Base-by-base conservation (phyloP, 2,797 vertebrate genomes). In the Labroides dimidiatus region DNA sequence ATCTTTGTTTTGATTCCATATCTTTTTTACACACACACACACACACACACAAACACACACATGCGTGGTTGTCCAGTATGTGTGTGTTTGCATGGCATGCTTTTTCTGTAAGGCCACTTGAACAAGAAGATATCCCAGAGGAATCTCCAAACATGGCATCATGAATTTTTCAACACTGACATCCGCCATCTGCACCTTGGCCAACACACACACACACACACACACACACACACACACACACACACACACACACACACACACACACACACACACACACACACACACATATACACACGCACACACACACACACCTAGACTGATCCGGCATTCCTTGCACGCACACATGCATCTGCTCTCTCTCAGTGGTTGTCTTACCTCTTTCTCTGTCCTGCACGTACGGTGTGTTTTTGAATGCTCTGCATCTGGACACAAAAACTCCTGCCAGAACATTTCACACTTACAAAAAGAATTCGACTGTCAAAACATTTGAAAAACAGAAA, bases 101-200 rank as follows among this genome's bases (percentile, higher is more conserved):
- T 39, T 39, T 12, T 4, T 92, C 90, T 84, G 88, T 87, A 76
- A 84, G 90, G 76, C 84, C 82, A 87, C 87, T 89, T 90, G 87
- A 92, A 92, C 86, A 88, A 81, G 84, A 89, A 80, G 83, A 89
- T 78, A 87, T 91, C 88, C 91, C 91, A 65, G 64, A 90, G 89
- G 89, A 93, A 82, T 90, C 85, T 89, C 85, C 86, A 84, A 93
- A 92, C 91, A 92, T 89, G 87, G 84, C 84, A 92, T 91, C 91
- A 91, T 92, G 91, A 92, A 92, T 91, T 92, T 92, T 92, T 93
- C 89, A 92, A 80, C 84, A 76, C 78, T 92, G 90, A 93, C 87
- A 92, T 91, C 82, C 72, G 59, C 87, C 72, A 89, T 90, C 91
- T 92, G 89, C 87, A 91, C 85, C 81, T 82, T 66, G 67, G 82